phyloP scores from a whole-genome alignment of 2,113 vertebrate species.

The Apaloderma vittatum region DNA sequence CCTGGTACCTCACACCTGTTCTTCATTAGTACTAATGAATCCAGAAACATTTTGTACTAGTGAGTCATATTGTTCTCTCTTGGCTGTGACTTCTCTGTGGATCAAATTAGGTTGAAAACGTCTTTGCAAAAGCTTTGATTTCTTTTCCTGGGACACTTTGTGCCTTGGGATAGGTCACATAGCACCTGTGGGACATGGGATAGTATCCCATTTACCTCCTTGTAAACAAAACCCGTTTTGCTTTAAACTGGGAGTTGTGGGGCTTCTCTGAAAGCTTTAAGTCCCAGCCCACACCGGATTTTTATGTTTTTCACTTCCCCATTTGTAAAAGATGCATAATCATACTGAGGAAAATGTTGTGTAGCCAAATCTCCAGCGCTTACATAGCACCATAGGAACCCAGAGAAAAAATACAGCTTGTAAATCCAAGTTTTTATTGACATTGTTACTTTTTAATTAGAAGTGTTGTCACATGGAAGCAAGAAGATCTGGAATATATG shows the following conservation, averaged over 20 bases:
- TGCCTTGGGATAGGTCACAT: background rate
- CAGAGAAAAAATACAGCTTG: background rate
- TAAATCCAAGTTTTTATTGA: background rate
- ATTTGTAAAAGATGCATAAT: background rate
- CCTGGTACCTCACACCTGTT: slow-evolving; percentile 50
- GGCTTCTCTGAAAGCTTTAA: slow-evolving; percentile 6
- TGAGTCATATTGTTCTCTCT: slow-evolving; percentile 41
- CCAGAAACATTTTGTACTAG: slow-evolving; percentile 48
- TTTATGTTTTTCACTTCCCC: slow-evolving; percentile 3
- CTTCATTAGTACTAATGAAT: slow-evolving; percentile 64
- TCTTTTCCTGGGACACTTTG: background rate
- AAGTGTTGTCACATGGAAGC: background rate
- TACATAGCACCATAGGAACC: background rate
- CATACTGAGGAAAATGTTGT: background rate
- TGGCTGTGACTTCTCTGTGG: slow-evolving; percentile 19
- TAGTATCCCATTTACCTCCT: background rate
- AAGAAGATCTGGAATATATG: background rate
- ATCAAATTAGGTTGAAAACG: slow-evolving; percentile 23
- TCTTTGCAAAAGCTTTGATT: slow-evolving; percentile 21
- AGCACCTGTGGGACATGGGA: background rate
- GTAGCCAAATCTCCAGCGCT: background rate
- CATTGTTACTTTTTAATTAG: background rate
- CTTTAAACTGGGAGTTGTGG: background rate
- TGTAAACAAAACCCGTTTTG: background rate
- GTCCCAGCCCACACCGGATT: background rate